Conservation (phyloP, 1,140 invertebrate genomes). For the Helicoverpa armigera region DNA sequence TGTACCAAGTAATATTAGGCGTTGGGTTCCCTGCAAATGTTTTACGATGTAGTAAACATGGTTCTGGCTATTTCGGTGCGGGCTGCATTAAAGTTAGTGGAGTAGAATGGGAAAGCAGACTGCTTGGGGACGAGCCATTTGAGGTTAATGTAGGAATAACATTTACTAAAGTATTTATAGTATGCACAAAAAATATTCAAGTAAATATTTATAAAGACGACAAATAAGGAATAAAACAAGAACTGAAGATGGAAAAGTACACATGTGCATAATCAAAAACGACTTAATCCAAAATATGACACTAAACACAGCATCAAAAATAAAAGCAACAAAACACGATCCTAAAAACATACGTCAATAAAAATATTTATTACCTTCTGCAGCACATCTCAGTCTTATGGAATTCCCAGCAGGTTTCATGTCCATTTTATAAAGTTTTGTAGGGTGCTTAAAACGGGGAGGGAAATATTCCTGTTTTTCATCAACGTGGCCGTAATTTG, state of each 20-base stretch:
- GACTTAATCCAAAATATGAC: conserved; percentile 22
- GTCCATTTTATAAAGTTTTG: conserved; percentile 79
- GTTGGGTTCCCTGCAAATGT: conserved; percentile 89
- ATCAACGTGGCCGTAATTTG: conserved; percentile 76
- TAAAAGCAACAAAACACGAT: conserved; percentile 15
- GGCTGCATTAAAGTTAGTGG: conserved; percentile 21
- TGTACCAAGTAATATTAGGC: conserved; percentile 93
- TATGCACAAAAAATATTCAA: background rate
- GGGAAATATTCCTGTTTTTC: conserved; percentile 71
- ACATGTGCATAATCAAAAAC: background rate
- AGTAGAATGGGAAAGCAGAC: conserved; percentile 20
- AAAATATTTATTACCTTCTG: conserved; percentile 76
- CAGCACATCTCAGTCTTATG: conserved; percentile 80
- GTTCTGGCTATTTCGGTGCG: conserved; percentile 23
- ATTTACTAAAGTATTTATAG: background rate
- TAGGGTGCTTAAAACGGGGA: conserved; percentile 82
- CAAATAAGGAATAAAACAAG: no score
- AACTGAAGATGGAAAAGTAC: background rate
- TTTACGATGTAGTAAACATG: conserved; percentile 28
- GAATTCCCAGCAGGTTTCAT: conserved; percentile 84
- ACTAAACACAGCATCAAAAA: conserved; percentile 10
- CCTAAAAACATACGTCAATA: conserved; percentile 41
- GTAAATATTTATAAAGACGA: background rate
- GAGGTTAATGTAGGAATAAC: no score
- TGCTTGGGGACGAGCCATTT: conserved; percentile 22